phyloP scores from a whole-genome alignment of 2,888 invertebrate species.

The Mythimna vitellina region DNA sequence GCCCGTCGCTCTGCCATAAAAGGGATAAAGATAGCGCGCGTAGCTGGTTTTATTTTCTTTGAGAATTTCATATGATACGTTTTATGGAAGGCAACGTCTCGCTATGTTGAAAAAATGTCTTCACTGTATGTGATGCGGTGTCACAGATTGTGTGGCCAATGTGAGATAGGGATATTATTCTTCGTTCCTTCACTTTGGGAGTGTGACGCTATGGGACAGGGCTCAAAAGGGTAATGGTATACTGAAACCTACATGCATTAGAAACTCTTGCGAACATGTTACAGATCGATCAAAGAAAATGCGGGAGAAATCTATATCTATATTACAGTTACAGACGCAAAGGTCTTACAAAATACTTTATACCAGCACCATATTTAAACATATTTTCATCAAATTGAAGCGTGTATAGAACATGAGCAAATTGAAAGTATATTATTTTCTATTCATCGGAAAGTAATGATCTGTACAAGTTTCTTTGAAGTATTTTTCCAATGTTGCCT shows the following conservation, averaged over 20 bases:
- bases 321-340: neutral
- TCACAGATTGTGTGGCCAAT: constrained; percentile 39
- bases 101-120: constrained; percentile 46
- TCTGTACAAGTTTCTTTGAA: constrained; percentile 44
- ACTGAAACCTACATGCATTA: neutral
- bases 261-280: neutral
- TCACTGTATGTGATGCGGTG: constrained; percentile 46
- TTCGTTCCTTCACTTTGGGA: constrained; percentile 9
- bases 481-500: constrained; percentile 41
- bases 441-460: constrained; percentile 40
- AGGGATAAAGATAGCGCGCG: constrained; percentile 66
- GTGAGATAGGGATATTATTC: constrained; percentile 26
- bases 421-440: constrained; percentile 8
- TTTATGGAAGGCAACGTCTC: constrained; percentile 59
- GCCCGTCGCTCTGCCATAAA: constrained; percentile 66
- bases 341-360: neutral
- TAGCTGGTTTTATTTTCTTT: constrained; percentile 69
- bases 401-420: neutral
- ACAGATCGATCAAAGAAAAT: neutral
- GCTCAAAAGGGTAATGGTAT: neutral
- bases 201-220: neutral
- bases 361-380: neutral
- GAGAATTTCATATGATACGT: constrained; percentile 72
- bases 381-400: constrained; percentile 6
- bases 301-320: neutral